Evolutionary conservation across 2,888 invertebrate species (phyloP).

Genomic region (Polyommatus icarus): DNA sequence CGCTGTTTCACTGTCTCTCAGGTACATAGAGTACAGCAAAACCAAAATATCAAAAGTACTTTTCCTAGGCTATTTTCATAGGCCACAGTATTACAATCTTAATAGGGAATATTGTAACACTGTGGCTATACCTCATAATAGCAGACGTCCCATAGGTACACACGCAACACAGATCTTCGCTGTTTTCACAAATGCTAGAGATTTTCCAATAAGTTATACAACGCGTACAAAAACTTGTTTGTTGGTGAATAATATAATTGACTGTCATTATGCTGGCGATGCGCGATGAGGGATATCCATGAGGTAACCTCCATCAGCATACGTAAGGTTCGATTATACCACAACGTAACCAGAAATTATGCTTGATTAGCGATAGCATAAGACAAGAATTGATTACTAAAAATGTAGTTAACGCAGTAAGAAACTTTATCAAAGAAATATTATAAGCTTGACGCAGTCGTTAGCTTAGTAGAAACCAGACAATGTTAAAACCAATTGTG

Average conservation of each 20-base stretch:
- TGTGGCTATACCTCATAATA: background rate
- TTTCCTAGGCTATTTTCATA: too few species aligned
- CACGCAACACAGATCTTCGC: background rate
- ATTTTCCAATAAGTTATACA: slow-evolving; percentile 12
- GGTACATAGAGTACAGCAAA: background rate
- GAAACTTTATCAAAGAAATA: too few species aligned
- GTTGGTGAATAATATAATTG: background rate
- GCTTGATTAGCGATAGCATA: background rate
- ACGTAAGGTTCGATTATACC: slow-evolving; percentile 1
- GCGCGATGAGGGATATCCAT: background rate
- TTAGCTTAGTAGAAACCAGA: too few species aligned
- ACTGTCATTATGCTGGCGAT: background rate
- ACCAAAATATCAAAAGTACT: too few species aligned
- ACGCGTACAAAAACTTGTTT: slow-evolving; percentile 1
- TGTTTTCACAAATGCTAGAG: background rate
- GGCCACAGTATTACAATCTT: too few species aligned
- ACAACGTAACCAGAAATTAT: background rate
- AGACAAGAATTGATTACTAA: background rate
- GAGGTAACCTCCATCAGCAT: background rate
- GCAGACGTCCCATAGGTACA: background rate
- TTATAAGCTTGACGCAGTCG: too few species aligned
- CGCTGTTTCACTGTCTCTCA: too few species aligned
- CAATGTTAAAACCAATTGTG: too few species aligned
- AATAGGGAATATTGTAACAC: too few species aligned
- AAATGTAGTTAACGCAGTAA: too few species aligned